Base-by-base conservation (phyloP, 2,888 invertebrate species). In the Schizaphis graminum region DNA sequence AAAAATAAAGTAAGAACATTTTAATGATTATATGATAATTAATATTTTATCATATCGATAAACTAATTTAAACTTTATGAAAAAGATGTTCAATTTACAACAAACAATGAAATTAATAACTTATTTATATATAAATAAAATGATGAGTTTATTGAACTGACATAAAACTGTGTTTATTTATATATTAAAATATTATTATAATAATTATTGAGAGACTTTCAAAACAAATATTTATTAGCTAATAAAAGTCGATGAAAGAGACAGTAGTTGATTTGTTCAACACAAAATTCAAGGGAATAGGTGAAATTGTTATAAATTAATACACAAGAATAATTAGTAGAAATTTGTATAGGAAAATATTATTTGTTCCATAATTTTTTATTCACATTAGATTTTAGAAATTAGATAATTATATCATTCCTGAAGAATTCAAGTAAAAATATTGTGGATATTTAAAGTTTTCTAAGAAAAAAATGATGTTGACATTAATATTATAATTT, bases 401-500 rank as follows among this genome's bases (percentile, higher is more conserved):
- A 3, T 67, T 11, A n/a, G 67, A 67, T n/a, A 67, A 16, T n/a
- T 67, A 67, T 61, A 61, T 61, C 3, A 67, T 67, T 61, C 28
- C n/a, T 61, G 3, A 47, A 47, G 44, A 47, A 47, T 47, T 47
- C 7, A 47, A 47, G 44, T 47, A 47, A 47, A 47, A 47, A 47
- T 61, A 10, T 61, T 13, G n/a, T 16, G 49, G 16, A 16, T 53
- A 53, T 35, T 77, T 35, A 35, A 67, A 67, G 35, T 7, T 77
- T 77, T 77, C 16, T 21, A 35, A 77, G 77, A 35, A 21, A n/a
- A 67, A 16, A 67, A n/a, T 13, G 67, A n/a, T 67, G 16, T n/a
- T n/a, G n/a, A 67, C 67, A 67, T n/a, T 77, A 67, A 67, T 67
- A 67, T 67, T 67, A 67, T 61, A 67, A 61, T 67, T n/a, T 28